phyloP scores from a whole-genome alignment of 2,797 vertebrate genomes.

The Chloroceryle amazona region DNA sequence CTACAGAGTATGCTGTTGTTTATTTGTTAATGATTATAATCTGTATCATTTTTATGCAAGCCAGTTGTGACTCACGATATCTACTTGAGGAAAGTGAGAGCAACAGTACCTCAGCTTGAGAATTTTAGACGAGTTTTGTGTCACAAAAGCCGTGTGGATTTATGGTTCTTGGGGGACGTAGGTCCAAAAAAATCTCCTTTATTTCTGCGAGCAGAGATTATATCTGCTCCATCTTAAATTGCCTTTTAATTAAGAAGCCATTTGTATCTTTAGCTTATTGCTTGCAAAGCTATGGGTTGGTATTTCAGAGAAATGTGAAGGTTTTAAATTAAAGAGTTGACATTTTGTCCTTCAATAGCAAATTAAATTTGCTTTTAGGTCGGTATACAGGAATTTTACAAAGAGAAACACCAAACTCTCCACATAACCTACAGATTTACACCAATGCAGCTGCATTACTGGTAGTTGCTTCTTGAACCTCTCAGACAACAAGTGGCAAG shows the following conservation, averaged over 20 bases:
- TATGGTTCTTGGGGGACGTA: background rate
- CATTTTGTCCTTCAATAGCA: background rate
- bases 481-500: background rate
- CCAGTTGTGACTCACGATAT: background rate
- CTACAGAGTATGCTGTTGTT: accelerated
- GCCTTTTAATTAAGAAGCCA: background rate
- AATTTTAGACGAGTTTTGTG: background rate
- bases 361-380: background rate
- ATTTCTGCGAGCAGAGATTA: background rate
- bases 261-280: background rate
- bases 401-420: background rate
- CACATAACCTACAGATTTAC: background rate
- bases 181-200: background rate
- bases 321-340: background rate
- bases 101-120: background rate
- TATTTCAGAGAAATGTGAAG: background rate
- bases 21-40: background rate
- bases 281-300: background rate
- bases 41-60: background rate
- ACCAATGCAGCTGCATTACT: background rate
- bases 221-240: background rate
- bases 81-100: background rate
- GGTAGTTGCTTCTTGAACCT: background rate
- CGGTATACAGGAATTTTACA: background rate
- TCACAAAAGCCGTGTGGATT: background rate